Conservation (phyloP, 2,797 vertebrate genomes). For the Sciaenops ocellatus region DNA sequence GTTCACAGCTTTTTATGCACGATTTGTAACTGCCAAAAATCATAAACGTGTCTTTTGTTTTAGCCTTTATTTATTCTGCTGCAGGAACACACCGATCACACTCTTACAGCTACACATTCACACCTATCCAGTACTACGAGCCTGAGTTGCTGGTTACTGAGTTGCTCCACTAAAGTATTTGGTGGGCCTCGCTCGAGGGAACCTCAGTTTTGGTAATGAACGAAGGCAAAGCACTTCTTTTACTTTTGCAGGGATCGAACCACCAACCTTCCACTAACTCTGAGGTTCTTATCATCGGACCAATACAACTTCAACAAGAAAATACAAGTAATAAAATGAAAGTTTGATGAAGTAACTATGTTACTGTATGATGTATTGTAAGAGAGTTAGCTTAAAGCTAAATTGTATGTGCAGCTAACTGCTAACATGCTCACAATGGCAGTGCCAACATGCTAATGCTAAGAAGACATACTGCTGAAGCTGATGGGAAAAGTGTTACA, state of each 20-base stretch:
- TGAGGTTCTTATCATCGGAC: no score
- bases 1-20: conserved; percentile 30
- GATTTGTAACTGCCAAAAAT: background rate
- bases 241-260: background rate
- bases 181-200: no score
- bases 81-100: background rate
- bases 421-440: background rate
- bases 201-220: no score
- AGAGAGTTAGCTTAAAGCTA: no score
- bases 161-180: background rate
- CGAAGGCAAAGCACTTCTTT: background rate
- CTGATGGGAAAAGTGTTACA: background rate
- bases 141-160: background rate
- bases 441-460: background rate
- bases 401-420: background rate
- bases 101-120: background rate
- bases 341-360: background rate
- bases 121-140: background rate
- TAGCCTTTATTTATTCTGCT: conserved; percentile 17
- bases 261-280: background rate
- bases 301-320: background rate
- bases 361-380: no score
- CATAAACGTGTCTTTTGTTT: conserved; percentile 19
- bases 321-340: background rate
- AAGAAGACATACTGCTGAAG: background rate